Conservation (phyloP, 2,888 invertebrate genomes). For the Heliconius sara region DNA sequence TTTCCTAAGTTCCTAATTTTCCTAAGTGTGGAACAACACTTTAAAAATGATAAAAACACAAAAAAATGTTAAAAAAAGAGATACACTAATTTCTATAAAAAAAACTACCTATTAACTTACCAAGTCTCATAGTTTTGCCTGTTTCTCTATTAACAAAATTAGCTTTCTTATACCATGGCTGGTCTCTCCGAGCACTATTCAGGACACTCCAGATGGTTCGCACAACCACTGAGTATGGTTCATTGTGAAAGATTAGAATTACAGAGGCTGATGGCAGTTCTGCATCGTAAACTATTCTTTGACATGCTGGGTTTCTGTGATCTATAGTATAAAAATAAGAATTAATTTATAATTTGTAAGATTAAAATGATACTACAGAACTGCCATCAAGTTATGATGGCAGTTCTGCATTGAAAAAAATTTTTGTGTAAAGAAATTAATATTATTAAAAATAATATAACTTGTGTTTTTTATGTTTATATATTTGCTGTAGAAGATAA, state of each 20-base stretch:
- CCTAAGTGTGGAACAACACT: too few relatives aligned
- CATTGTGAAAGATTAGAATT: constrained; percentile 95
- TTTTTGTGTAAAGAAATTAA: too few relatives aligned
- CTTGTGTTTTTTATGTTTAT: background rate
- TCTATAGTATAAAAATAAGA: constrained; percentile 54
- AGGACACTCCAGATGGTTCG: constrained; percentile 96
- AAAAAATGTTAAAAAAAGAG: too few relatives aligned
- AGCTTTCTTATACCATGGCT: constrained; percentile 67
- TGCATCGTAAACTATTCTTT: constrained; percentile 74
- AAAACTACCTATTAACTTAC: constrained; percentile 53
- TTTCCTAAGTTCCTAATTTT: too few relatives aligned
- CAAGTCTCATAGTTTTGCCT: constrained; percentile 61
- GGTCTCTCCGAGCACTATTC: constrained; percentile 86
- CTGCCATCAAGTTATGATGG: too few relatives aligned
- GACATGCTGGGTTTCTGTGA: constrained; percentile 73
- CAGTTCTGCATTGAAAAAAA: too few relatives aligned
- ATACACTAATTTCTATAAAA: background rate
- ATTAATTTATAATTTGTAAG: background rate
- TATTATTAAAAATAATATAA: too few relatives aligned
- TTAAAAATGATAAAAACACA: too few relatives aligned
- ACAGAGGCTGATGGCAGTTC: constrained; percentile 89
- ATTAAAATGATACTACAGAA: too few relatives aligned
- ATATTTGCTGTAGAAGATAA: background rate
- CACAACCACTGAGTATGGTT: constrained; percentile 93
- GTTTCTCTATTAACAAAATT: constrained; percentile 63